Evolutionary conservation across 1,140 invertebrate species (phyloP).

Genomic region (Drosophila prosaltans): DNA sequence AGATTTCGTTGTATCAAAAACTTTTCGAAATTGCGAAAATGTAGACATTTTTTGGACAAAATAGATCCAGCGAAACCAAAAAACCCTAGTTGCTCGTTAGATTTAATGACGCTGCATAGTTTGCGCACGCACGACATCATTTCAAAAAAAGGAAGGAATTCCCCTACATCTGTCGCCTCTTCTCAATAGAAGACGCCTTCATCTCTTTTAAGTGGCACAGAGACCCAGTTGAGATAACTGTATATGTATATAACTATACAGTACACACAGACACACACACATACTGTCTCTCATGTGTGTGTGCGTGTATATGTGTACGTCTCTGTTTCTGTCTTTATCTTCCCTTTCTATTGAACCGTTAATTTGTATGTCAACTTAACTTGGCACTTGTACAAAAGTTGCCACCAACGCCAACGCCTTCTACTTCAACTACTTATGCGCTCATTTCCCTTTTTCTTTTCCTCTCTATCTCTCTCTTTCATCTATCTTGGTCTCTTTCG

Average conservation of each 20-base stretch:
- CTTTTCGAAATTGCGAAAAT: slow-evolving; percentile 36
- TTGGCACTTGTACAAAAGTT: slow-evolving; percentile 52
- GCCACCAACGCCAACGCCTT: slow-evolving; percentile 19
- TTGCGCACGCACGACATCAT: slow-evolving; percentile 80
- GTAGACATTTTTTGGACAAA: slow-evolving; percentile 27
- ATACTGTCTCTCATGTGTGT: not conserved
- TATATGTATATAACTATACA: not conserved
- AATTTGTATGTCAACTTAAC: slow-evolving; percentile 74
- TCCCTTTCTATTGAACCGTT: slow-evolving; percentile 72
- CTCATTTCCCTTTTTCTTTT: slow-evolving; percentile 23
- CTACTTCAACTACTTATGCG: slow-evolving; percentile 16
- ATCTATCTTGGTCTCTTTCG: not conserved
- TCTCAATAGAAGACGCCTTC: not conserved
- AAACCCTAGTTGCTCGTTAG: slow-evolving; percentile 65
- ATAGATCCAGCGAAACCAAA: slow-evolving; percentile 14
- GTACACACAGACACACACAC: not conserved
- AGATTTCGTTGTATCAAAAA: slow-evolving; percentile 26
- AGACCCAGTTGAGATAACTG: slow-evolving; percentile 55
- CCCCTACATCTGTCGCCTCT: not conserved
- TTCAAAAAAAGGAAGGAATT: slow-evolving; percentile 49
- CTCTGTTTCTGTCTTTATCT: slow-evolving; percentile 35
- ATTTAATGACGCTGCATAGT: slow-evolving; percentile 80
- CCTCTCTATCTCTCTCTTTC: not conserved
- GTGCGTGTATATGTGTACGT: not conserved
- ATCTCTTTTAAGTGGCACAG: slow-evolving; percentile 54